Conservation (phyloP, 2,888 invertebrate species). For the Stenodema calcarata region DNA sequence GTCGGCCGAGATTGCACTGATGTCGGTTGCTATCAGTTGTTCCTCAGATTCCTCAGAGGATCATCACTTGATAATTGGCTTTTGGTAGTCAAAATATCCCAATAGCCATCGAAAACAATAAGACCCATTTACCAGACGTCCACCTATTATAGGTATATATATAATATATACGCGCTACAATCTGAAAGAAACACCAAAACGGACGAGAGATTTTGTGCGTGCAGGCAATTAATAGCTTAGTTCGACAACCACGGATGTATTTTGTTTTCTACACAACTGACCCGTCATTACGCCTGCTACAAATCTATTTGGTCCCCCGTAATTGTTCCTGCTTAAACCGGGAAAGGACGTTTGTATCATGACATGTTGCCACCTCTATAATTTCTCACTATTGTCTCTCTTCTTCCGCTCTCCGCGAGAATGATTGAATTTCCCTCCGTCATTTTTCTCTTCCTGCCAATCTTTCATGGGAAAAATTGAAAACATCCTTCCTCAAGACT, state of each 20-base stretch:
- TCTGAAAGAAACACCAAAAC: not conserved
- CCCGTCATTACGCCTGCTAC: conserved; percentile 11
- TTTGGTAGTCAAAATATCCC: no score
- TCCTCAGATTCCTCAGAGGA: no score
- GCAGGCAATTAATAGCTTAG: conserved; percentile 19
- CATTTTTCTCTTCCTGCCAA: not conserved
- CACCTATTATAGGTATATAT: no score
- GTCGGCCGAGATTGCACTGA: no score
- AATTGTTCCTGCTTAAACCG: conserved; percentile 8
- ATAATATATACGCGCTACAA: no score
- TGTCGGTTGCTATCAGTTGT: no score
- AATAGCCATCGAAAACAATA: not conserved
- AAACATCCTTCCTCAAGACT: conserved; percentile 2
- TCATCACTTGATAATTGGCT: no score
- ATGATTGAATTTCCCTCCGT: conserved; percentile 22
- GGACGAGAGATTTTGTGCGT: not conserved
- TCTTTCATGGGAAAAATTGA: conserved; percentile 20
- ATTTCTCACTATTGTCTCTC: conserved; percentile 1
- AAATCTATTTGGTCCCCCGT: not conserved
- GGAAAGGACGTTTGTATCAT: not conserved
- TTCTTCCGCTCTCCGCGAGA: not conserved
- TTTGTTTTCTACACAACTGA: conserved; percentile 17
- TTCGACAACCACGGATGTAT: conserved; percentile 15
- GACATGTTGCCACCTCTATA: conserved; percentile 18
- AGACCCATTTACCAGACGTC: not conserved